A percentile compares a stretch with the other conserved stretches of the same genome.
Evolutionary conservation across 2,888 invertebrate species (phyloP).

Genomic region (Clanis bilineata): DNA sequence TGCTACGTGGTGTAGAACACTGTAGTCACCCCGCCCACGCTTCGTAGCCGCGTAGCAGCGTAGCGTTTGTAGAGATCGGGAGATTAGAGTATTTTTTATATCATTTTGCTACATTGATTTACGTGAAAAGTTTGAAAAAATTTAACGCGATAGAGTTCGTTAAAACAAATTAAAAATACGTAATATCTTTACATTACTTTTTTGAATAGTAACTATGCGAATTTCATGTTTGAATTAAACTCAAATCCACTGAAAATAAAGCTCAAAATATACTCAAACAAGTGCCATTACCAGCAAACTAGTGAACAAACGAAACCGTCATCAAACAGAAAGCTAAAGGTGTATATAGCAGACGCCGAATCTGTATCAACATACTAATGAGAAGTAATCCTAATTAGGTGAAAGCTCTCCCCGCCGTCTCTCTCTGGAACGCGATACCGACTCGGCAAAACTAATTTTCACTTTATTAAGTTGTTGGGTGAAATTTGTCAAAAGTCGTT

Average conservation of each 20-base stretch:
- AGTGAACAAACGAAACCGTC: not conserved
- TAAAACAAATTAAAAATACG: no score
- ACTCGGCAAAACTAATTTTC: conserved; percentile 46
- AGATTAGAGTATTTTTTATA: not conserved
- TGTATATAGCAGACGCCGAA: not conserved
- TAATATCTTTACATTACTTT: no score
- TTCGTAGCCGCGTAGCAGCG: not conserved
- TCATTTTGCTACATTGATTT: not conserved
- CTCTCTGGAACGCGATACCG: conserved; percentile 17
- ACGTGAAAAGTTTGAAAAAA: not conserved
- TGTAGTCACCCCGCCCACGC: not conserved
- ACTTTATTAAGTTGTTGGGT: conserved; percentile 45
- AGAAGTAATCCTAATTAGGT: conserved; percentile 12
- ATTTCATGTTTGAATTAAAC: no score
- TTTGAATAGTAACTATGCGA: no score
- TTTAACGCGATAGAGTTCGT: not conserved
- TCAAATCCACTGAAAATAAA: not conserved
- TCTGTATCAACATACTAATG: not conserved
- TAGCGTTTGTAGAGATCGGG: not conserved
- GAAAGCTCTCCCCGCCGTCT: not conserved
- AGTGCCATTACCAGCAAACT: not conserved
- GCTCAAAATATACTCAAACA: not conserved
- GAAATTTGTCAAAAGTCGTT: conserved; percentile 60
- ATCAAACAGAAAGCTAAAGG: not conserved
- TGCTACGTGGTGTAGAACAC: not conserved